phyloP scores from a whole-genome alignment of 2,888 invertebrate genomes.

The Drosophila cognata region DNA sequence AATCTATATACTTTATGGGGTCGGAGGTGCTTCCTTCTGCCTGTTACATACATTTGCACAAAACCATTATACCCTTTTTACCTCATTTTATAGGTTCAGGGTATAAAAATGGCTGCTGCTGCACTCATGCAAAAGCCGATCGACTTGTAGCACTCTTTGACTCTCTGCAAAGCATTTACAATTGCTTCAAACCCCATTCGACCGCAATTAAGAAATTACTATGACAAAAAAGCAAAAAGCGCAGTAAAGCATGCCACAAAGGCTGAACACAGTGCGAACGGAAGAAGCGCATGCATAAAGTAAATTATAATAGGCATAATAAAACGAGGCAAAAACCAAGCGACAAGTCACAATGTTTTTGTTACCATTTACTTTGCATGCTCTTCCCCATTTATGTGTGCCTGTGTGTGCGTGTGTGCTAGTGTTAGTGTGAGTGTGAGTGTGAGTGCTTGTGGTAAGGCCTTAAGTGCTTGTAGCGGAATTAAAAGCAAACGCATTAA shows the following conservation, averaged over 20 bases:
- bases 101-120: background rate
- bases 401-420: conserved; percentile 2
- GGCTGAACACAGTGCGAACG: conserved; percentile 41
- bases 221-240: conserved; percentile 49
- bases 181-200: conserved; percentile 37
- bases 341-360: conserved; percentile 70
- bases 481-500: conserved; percentile 80
- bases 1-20: no score
- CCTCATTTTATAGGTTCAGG: no score
- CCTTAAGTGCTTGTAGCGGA: conserved; percentile 72
- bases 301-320: conserved; percentile 81
- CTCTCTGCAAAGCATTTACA: conserved; percentile 1
- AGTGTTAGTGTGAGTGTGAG: conserved; percentile 16
- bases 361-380: conserved; percentile 71
- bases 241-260: conserved; percentile 49
- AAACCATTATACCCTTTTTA: no score
- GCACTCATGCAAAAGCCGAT: conserved; percentile 27
- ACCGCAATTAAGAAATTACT: conserved; percentile 73
- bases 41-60: no score
- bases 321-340: conserved; percentile 67
- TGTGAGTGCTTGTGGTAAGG: conserved; percentile 53
- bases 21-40: no score
- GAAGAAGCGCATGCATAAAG: conserved; percentile 69
- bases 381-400: conserved; percentile 10
- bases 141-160: background rate